Evolutionary conservation across 2,888 invertebrate genomes (phyloP), one percentile per base, ranked within the genome.

Genomic region (Capitulum mitella): DNA sequence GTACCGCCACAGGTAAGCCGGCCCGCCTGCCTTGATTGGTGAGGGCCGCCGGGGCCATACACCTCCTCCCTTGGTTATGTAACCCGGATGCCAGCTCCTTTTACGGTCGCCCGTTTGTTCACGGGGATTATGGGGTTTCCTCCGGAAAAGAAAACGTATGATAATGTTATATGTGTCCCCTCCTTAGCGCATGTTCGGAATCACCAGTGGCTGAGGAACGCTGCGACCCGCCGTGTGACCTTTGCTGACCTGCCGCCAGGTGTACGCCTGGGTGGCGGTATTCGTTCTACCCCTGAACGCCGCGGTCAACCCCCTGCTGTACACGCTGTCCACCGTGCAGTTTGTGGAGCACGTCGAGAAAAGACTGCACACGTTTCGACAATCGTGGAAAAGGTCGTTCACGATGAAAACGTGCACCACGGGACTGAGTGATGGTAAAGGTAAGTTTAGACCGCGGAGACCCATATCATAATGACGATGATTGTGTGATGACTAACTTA

Each of bases 201-300:
- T n/a, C n/a, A n/a, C n/a, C n/a, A n/a, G n/a, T n/a, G n/a, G n/a
- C n/a, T n/a, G n/a, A n/a, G n/a, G n/a, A n/a, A n/a, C n/a, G n/a
- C n/a, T n/a, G n/a, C n/a, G n/a, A n/a, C 8, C 14, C 46, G 46
- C 46, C 10, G 10, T 46, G 46, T 51, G 51, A 16, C 51, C 12
- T 51, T 51, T 51, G 51, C 6, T 14, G 22, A 8, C 51, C n/a
- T 29, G 34, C 10, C n/a, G 26, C n/a, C 80, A 86, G 85, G 85
- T 85, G 40, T 86, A 85, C 81, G 87, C 88, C 0, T 88, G 88
- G 88, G 85, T 88, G 3, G 88, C 88, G 0, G 88, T 88, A 29
- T 88, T 88, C 82, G 85, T 88, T 1, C 83, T 88, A 46, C 88
- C 88, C 0, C 83, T 88, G 70, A 88, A 88, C 83, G 87, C 88